These are phyloP conservation scores for Etia nguti DNA, from an alignment of 2,113 vertebrate genomes.

Conservation along the genomic window DNA sequence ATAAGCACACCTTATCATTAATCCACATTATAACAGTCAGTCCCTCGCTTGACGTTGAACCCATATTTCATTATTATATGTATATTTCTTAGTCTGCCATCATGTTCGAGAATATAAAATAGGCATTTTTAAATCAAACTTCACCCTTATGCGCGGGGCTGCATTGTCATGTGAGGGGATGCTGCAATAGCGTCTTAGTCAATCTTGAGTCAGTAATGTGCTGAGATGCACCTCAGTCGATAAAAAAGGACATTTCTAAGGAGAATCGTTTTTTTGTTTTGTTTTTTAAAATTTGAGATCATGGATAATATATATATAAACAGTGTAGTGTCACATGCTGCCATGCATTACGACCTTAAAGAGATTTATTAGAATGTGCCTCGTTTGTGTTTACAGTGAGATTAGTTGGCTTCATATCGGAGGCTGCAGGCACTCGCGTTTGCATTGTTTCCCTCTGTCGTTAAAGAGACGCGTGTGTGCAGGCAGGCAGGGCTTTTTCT, in stretches of 20 bases:
- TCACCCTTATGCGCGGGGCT: conserved; percentile 26
- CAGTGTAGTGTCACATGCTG: not conserved
- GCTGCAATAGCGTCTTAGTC: conserved; percentile 43
- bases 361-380: not conserved
- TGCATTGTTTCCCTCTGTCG: not conserved
- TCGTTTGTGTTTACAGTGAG: not conserved
- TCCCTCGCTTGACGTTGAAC: not conserved
- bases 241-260: not conserved
- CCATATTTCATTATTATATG: not conserved
- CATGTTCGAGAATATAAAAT: not conserved
- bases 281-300: not conserved
- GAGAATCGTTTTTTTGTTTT: no score
- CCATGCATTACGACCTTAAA: not conserved
- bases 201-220: not conserved
- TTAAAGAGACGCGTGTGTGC: not conserved
- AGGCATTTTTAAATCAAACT: not conserved
- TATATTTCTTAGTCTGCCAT: not conserved
- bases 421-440: not conserved
- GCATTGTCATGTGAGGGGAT: conserved; percentile 51
- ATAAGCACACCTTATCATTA: not conserved
- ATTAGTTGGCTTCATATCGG: not conserved
- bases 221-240: not conserved
- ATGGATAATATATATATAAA: not conserved
- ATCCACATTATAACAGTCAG: conserved; percentile 18
- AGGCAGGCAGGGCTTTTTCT: not conserved